Evolutionary conservation across 2,797 vertebrate species (phyloP), one percentile per base, ranked within the genome.

Genomic region (Syndactyla subalaris): DNA sequence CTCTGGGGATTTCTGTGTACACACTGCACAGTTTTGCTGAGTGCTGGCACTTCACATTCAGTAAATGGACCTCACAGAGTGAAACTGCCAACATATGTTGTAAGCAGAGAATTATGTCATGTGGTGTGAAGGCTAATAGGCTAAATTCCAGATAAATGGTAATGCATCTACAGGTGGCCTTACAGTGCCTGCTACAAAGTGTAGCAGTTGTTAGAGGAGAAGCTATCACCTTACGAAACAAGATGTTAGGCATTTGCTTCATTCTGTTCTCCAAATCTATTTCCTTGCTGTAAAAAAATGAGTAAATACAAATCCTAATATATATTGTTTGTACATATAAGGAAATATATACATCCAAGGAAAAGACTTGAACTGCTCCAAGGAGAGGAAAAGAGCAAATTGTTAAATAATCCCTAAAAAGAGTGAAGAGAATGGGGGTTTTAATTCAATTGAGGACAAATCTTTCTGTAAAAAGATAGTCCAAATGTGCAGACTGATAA

Each of bases 71-170:
- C 39, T 88, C 88, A 82, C 49, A 52, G 83, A 95, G 62, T 22
- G 88, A 68, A 89, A 80, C 62, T 85, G 65, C 67, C 57, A 92
- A n/a, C 91, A 83, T 51, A 43, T 39, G 68, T 13, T 95, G 22
- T 41, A 75, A 91, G 93, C 66, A 76, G 73, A 89, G 61, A 87
- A 87, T 36, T 82, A 80, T 79, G 63, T 63, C 93, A 22, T 89
- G 58, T 92, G 54, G 39, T 26, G 86, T 90, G 94, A 94, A 89
- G 85, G 65, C 57, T 93, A 45, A 93, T 85, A 54, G 58, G 19
- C 34, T 62, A 58, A 81, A 83, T 91, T 85, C n/a, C 23, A 68
- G 92, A 92, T 68, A 96, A 90, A 91, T 85, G n/a, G 10, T 62
- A 83, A 63, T 75, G 55, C 10, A 61, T 24, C 61, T 43, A 67